Conservation (phyloP, 2,797 vertebrate genomes). For the Echiichthys vipera region DNA sequence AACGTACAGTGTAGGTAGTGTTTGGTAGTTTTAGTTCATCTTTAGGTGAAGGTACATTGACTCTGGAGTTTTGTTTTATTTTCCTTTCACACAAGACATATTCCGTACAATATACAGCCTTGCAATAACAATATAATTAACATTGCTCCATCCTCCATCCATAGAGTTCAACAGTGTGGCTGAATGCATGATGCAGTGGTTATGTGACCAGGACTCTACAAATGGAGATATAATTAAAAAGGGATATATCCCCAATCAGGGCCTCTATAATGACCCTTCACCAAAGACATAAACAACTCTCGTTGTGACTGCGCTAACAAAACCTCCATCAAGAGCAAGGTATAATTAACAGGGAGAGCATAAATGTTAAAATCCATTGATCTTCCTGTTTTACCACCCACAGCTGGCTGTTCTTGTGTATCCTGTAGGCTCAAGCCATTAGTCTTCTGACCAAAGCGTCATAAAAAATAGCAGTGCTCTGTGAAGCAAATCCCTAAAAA, state of each 20-base stretch:
- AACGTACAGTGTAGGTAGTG: too few species aligned
- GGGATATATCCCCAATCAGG: slow-evolving; percentile 51
- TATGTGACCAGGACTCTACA: slow-evolving; percentile 54
- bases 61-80: slow-evolving; percentile 7
- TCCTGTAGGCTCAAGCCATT: slow-evolving; percentile 36
- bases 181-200: slow-evolving; percentile 50
- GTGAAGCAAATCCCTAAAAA: slow-evolving; percentile 3
- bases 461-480: slow-evolving; percentile 9
- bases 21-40: not conserved
- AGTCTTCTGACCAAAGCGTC: slow-evolving; percentile 28
- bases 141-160: slow-evolving; percentile 53
- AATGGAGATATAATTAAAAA: slow-evolving; percentile 69
- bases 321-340: slow-evolving; percentile 39
- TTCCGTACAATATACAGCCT: too few species aligned
- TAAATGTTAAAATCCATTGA: slow-evolving; percentile 58
- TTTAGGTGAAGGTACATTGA: not conserved
- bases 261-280: slow-evolving; percentile 56
- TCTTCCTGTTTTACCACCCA: slow-evolving; percentile 45
- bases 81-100: slow-evolving; percentile 22
- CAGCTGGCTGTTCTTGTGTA: slow-evolving; percentile 34
- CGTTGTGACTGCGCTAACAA: slow-evolving; percentile 55
- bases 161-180: slow-evolving; percentile 49
- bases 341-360: slow-evolving; percentile 54
- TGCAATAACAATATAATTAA: slow-evolving; percentile 52
- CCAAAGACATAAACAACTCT: slow-evolving; percentile 68